A percentile compares a stretch with the other conserved stretches of the same genome.
phyloP scores from a whole-genome alignment of 2,888 invertebrate species.

The Xestia c-nigrum region DNA sequence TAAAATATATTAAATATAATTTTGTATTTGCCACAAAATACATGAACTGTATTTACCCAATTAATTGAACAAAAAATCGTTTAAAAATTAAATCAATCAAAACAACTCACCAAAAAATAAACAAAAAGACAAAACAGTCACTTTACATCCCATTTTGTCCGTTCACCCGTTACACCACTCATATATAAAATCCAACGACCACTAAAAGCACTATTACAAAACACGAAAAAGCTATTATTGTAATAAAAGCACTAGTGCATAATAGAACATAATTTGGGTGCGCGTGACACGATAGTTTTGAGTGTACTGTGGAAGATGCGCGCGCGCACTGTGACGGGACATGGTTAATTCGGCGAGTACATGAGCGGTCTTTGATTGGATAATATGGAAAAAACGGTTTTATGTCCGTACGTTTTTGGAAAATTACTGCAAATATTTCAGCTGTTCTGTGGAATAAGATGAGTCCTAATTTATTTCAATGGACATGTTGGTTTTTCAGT shows the following conservation, averaged over 20 bases:
- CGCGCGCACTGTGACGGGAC: slow-evolving; percentile 58
- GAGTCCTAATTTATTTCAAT: neutral
- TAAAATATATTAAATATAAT: neutral
- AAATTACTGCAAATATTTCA: neutral
- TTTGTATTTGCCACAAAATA: neutral
- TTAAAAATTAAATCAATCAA: neutral
- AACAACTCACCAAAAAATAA: slow-evolving; percentile 66
- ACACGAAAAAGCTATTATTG: slow-evolving; percentile 45
- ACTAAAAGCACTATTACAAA: slow-evolving; percentile 31
- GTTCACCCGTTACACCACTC: neutral
- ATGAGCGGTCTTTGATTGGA: slow-evolving; percentile 58
- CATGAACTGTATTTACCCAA: neutral
- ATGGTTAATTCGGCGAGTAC: slow-evolving; percentile 41
- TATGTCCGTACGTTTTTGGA: slow-evolving; percentile 18
- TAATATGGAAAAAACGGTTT: slow-evolving; percentile 40
- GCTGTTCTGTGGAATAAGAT: neutral
- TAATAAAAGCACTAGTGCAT: slow-evolving; percentile 51
- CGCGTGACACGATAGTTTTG: slow-evolving; percentile 65
- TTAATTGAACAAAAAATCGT: fast-evolving
- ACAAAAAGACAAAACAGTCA: slow-evolving; percentile 45
- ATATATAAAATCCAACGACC: slow-evolving; percentile 25
- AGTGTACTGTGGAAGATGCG: slow-evolving; percentile 64
- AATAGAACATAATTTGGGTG: slow-evolving; percentile 60
- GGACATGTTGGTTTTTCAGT: too few species aligned
- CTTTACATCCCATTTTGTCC: slow-evolving; percentile 64